A percentile compares a stretch with the other conserved stretches of the same genome.
Evolutionary conservation across 2,888 invertebrate species (phyloP).

Genomic region (Mythimna albipuncta): DNA sequence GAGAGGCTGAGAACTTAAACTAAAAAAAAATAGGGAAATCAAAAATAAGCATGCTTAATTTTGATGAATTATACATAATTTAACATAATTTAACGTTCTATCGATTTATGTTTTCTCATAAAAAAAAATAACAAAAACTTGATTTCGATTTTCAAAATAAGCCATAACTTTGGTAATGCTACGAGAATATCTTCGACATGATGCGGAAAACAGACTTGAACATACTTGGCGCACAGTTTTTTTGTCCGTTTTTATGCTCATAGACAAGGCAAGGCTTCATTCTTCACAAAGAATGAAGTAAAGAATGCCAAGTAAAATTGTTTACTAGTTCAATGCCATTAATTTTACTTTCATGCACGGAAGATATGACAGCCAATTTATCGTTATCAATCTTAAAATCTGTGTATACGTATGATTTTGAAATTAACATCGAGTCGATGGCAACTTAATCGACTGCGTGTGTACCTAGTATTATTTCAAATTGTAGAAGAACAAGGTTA

Average conservation of each 20-base stretch:
- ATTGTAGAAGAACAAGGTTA: not conserved
- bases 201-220: conserved; percentile 3
- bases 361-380: too few species aligned
- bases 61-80: too few species aligned
- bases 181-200: conserved; percentile 33
- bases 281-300: not conserved
- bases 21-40: not conserved
- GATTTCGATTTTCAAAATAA: not conserved
- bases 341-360: too few species aligned
- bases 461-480: not conserved
- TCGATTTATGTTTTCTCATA: too few species aligned
- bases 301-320: too few species aligned
- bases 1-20: not conserved
- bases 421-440: not conserved
- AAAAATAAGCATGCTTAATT: too few species aligned
- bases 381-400: too few species aligned
- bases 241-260: not conserved
- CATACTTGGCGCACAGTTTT: not conserved
- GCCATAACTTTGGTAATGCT: not conserved
- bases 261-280: not conserved
- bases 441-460: not conserved
- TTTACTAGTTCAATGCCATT: too few species aligned
- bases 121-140: not conserved
- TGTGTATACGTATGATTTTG: not conserved
- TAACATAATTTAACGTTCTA: too few species aligned